Base-by-base conservation (phyloP, 2,797 vertebrate genomes). In the Cryptoblepharus egeriae region DNA sequence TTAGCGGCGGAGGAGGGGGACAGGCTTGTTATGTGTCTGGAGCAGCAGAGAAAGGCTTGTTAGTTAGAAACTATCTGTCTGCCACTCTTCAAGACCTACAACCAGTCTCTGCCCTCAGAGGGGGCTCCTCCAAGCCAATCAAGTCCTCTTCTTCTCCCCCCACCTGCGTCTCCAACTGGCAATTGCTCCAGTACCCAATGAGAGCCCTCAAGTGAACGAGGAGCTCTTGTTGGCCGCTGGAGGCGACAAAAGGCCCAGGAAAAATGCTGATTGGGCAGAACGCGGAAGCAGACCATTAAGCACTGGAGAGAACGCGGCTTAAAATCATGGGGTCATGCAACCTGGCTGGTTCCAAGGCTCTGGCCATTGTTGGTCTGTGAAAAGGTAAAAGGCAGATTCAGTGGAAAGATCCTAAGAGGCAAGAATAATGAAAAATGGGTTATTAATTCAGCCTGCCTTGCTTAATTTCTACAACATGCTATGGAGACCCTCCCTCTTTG, bases 301-400 rank as follows among this genome's bases (percentile, higher is more conserved):
- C 30, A 0, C 2, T 5, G 13, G 63, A n/a, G 58, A 60, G 67
- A 65, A 28, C 35, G 30, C 1, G 0, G 13, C 37, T 49, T n/a
- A 0, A 73, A 91, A 4, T 22, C 5, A 1, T 0, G 0, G 8
- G 1, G 57, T 69, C 79, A 0, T 45, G 74, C 0, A 13, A 5
- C 35, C 42, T 68, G 3, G 69, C 73, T 2, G 24, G 0, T 3
- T 3, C 37, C 77, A 45, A 26, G 13, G 37, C 69, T 24, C 71
- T 69, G 13, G 75, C 60, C 78, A 35, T 5, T 30, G 72, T 64
- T 11, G 49, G 73, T 28, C 26, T 30, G 24, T 32, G 60, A 35
- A 57, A 24, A 11, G 4, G 8, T 5, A 3, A 22, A 45, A 1
- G 24, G 5, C 7, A 37, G 37, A 5, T 28, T 24, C 35, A 35